These are phyloP conservation scores for Tenthredo livida DNA, from an alignment of 2,888 invertebrate species.

Conservation along the genomic window DNA sequence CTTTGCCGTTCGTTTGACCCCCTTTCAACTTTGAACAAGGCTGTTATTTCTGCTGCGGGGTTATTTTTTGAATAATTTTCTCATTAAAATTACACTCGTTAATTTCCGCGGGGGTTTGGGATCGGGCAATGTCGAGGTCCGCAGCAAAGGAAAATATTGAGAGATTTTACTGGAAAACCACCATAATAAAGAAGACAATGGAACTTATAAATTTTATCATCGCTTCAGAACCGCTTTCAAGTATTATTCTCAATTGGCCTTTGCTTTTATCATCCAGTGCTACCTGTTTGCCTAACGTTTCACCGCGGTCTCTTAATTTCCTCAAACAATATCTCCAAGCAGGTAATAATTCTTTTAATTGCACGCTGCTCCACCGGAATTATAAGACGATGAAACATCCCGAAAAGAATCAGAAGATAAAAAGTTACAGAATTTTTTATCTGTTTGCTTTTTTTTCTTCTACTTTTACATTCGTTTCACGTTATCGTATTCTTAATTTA, in stretches of 20 bases:
- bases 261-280: conserved; percentile 24
- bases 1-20: conserved; percentile 47
- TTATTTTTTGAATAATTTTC: conserved; percentile 52
- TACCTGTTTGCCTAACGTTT: conserved; percentile 46
- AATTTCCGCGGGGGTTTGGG: conserved; percentile 49
- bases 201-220: conserved; percentile 50
- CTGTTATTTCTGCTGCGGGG: conserved; percentile 49
- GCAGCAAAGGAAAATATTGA: conserved; percentile 49
- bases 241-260: conserved; percentile 50
- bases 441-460: neutral
- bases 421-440: conserved; percentile 59
- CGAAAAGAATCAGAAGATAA: neutral
- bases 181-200: conserved; percentile 51
- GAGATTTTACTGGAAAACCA: conserved; percentile 42
- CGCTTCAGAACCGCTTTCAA: conserved; percentile 47
- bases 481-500: conserved; percentile 69
- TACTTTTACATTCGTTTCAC: conserved; percentile 67
- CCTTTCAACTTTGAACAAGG: conserved; percentile 50
- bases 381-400: neutral
- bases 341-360: conserved; percentile 45
- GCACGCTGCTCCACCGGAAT: neutral
- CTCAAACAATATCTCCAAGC: conserved; percentile 39
- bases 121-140: conserved; percentile 36
- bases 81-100: conserved; percentile 52
- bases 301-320: conserved; percentile 35